Evolutionary conservation across 2,888 invertebrate species (phyloP), one percentile per base, ranked within the genome.

Genomic region (Pycnomerus fuliginosus): DNA sequence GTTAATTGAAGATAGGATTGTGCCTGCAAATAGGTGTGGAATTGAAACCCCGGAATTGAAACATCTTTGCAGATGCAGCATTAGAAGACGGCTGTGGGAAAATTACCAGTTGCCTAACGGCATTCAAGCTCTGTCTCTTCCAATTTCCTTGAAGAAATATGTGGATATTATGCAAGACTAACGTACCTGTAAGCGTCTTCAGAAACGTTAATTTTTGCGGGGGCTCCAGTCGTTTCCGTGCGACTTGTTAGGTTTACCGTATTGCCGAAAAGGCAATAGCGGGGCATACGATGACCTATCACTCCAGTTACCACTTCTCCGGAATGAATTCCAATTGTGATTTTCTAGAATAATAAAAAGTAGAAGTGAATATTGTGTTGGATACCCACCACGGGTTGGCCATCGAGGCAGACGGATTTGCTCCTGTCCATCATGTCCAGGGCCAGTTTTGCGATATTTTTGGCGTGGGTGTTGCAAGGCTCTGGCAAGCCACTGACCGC

Each of bases 341-440:
- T 90, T 76, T 85, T 84, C 92, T 93, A 71, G 39, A 69, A 70
- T 20, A 17, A 10, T 17, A 35, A 15, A 45, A 14, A 10, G n/a
- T 25, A 32, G 33, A 3, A 10, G 3, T 27, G 12, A 11, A 3
- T 30, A 10, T 16, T 31, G 16, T 29, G n/a, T 38, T 38, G 11
- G 12, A 16, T 15, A 3, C 82, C 79, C 75, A 93, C 93, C 74
- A 95, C 89, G 24, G 88, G 86, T 62, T 89, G 85, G 12, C 87
- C 87, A 66, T 94, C 94, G 58, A 93, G 87, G 56, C 85, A 83
- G 1, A 95, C 87, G 58, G 89, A 87, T 61, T 87, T 84, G 0
- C 91, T 88, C 43, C 92, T 80, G 70, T 95, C 95, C 91, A 96
- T 92, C 90, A 96, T 93, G 67, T 95, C 95, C 14, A 96, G 74